Conservation (phyloP, 2,888 invertebrate genomes). For the Caenorhabditis sp. region DNA sequence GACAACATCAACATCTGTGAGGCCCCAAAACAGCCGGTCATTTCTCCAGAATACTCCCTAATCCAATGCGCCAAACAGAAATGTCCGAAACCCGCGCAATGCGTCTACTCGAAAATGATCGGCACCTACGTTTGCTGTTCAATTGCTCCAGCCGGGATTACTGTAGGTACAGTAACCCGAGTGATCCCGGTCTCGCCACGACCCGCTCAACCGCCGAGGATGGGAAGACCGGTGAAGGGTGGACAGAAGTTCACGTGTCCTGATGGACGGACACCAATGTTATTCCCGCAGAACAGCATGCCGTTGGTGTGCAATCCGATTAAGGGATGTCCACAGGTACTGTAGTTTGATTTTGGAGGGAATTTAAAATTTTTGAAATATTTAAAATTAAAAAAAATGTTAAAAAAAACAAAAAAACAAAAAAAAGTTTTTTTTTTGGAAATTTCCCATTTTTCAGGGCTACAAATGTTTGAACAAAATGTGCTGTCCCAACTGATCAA, state of each 20-base stretch:
- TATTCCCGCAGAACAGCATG: slow-evolving; percentile 73
- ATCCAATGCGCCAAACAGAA: slow-evolving; percentile 59
- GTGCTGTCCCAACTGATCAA: slow-evolving; percentile 66
- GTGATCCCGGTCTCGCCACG: neutral
- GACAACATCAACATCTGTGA: slow-evolving; percentile 67
- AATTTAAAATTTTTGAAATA: too few species aligned
- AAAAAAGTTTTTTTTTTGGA: too few species aligned
- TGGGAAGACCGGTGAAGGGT: neutral
- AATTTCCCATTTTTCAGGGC: slow-evolving; percentile 32
- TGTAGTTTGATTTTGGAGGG: neutral
- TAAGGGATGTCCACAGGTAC: slow-evolving; percentile 68
- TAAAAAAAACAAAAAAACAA: too few species aligned
- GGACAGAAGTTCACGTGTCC: slow-evolving; percentile 63
- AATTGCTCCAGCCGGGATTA: slow-evolving; percentile 16
- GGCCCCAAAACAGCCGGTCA: slow-evolving; percentile 43
- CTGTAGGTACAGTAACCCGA: neutral
- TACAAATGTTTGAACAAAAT: slow-evolving; percentile 67
- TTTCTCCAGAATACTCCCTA: slow-evolving; percentile 46
- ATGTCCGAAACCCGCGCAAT: slow-evolving; percentile 64
- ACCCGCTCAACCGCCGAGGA: slow-evolving; percentile 9
- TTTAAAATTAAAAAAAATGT: too few species aligned
- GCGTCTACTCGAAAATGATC: slow-evolving; percentile 68
- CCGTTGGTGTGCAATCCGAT: slow-evolving; percentile 71
- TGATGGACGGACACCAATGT: slow-evolving; percentile 68
- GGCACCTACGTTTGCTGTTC: slow-evolving; percentile 68